phyloP scores from a whole-genome alignment of 2,888 invertebrate genomes.

The Anaspis maculata region DNA sequence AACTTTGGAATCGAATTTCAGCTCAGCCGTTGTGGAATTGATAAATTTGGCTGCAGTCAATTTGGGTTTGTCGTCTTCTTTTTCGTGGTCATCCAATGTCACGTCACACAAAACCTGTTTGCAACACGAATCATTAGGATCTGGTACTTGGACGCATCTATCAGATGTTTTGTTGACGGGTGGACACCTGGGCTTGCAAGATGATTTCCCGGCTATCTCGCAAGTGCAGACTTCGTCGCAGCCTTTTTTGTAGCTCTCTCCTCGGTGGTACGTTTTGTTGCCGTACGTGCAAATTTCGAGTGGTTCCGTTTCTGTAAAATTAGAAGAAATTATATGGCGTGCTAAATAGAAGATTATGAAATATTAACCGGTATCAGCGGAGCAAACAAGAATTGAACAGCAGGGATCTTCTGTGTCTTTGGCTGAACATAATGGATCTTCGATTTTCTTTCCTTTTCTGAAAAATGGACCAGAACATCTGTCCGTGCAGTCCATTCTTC shows the following conservation, averaged over 20 bases:
- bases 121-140: constrained; percentile 77
- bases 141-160: constrained; percentile 73
- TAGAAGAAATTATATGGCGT: not conserved
- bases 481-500: constrained; percentile 61
- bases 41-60: constrained; percentile 34
- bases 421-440: constrained; percentile 66
- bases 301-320: constrained; percentile 34
- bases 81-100: constrained; percentile 68
- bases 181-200: constrained; percentile 49
- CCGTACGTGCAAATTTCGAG: constrained; percentile 55
- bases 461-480: constrained; percentile 64
- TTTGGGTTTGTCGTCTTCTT: constrained; percentile 34
- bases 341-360: constrained; percentile 1
- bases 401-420: constrained; percentile 63
- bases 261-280: constrained; percentile 62
- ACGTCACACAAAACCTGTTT: constrained; percentile 81
- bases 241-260: constrained; percentile 69
- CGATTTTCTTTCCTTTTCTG: constrained; percentile 55
- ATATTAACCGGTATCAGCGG: constrained; percentile 51
- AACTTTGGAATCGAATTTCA: constrained; percentile 38
- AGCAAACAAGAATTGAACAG: constrained; percentile 62
- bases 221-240: constrained; percentile 74
- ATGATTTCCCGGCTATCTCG: constrained; percentile 55
- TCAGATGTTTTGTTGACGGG: constrained; percentile 52
- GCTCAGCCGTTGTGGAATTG: constrained; percentile 38